Evolutionary conservation across 2,888 invertebrate genomes (phyloP), one percentile per base, ranked within the genome.

Genomic region (Dioctria rufipes): DNA sequence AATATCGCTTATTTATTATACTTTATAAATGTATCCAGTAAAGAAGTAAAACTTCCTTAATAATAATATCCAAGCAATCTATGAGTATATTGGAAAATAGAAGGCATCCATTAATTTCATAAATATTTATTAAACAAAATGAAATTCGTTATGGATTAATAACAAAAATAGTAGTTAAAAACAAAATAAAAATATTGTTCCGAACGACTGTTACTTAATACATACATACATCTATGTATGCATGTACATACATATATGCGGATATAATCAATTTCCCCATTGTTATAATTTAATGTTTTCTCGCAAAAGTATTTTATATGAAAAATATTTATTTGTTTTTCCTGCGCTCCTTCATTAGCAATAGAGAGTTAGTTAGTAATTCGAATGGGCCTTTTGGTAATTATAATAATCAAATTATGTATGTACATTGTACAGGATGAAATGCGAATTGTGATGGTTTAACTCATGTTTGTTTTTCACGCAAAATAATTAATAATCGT

Each of bases 261-360:
- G 0, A 25, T 25, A 25, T 25, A 25, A 25, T 25, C 25, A 25
- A 0, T 25, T 25, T 25, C 25, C 25, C 25, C 25, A 25, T 25
- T 25, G 25, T 25, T 25, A 25, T 25, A 25, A 25, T 25, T 49
- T 43, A 66, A n/a, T 66, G 46, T 69, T 69, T 69, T 37, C 9
- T 46, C 37, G 49, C 25, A 39, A 4, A 40, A 54, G 54, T 39
- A 54, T 51, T 69, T 51, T 51, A 49, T 25, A 49, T 69, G 69
- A 49, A 54, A 51, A 60, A 75, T 75, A 75, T 75, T 75, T 75
- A 75, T 75, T 75, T 69, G 4, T 69, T 49, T 43, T 9, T n/a
- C 49, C 49, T 46, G 6, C 49, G 6, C 49, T n/a, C 11, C 54
- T 40, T 43, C 58, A 60, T 75, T 60, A 8, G 11, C n/a, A n/a